phyloP scores from a whole-genome alignment of 2,888 invertebrate species.

The Epinotia nisella region DNA sequence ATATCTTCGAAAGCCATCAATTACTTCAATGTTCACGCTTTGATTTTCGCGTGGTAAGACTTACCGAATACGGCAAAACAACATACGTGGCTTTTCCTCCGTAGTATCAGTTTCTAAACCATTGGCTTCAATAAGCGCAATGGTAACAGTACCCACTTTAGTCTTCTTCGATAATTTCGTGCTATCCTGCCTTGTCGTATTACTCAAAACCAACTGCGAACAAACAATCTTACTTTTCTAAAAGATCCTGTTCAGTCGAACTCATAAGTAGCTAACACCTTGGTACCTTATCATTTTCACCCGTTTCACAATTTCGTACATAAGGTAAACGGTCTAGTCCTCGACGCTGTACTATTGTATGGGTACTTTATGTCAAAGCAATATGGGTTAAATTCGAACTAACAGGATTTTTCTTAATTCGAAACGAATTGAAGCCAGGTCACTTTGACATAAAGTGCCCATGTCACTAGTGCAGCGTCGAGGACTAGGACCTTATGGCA shows the following conservation, averaged over 20 bases:
- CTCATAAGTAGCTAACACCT: too few relatives aligned
- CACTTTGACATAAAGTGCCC: too few relatives aligned
- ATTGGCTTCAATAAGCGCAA: constrained; percentile 96
- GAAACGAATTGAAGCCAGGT: too few relatives aligned
- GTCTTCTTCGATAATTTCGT: constrained; percentile 59
- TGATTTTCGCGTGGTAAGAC: constrained; percentile 36
- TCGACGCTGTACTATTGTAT: too few relatives aligned
- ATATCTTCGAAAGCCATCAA: constrained; percentile 15
- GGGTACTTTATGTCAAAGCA: too few relatives aligned
- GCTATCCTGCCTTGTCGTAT: constrained; percentile 63
- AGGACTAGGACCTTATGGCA: too few relatives aligned
- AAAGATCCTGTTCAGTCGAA: not conserved
- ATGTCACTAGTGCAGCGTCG: too few relatives aligned
- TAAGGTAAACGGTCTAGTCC: too few relatives aligned
- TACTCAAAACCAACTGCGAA: constrained; percentile 70
- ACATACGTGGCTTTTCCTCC: constrained; percentile 91
- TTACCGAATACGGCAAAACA: constrained; percentile 96
- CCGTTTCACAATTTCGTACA: too few relatives aligned
- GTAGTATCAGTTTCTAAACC: constrained; percentile 91
- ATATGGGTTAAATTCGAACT: too few relatives aligned
- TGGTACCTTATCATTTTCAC: too few relatives aligned
- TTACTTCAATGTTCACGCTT: constrained; percentile 7
- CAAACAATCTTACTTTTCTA: constrained; percentile 36
- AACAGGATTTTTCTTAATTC: too few relatives aligned
- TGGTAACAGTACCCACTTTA: constrained; percentile 91